Evolutionary conservation across 2,888 invertebrate species (phyloP), one percentile per base, ranked within the genome.

Genomic region (Melolontha melolontha): DNA sequence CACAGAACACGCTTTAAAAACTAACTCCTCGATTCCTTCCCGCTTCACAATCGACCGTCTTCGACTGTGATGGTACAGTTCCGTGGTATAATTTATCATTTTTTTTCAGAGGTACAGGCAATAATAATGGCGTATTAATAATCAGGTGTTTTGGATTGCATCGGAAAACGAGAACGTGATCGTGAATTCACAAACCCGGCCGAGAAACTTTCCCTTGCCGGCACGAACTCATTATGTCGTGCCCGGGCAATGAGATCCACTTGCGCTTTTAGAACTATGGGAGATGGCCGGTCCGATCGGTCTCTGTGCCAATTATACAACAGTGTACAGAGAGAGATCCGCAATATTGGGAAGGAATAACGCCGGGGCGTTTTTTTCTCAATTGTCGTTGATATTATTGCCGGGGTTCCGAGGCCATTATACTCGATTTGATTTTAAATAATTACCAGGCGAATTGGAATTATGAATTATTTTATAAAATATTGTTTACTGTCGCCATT

Each of bases 191-290:
- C 52, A 55, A 41, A 52, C 42, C 16, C 64, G 52, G 68, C 49
- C 34, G 34, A 34, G 40, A 44, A 52, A 69, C 69, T 69, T 69
- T 69, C 69, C 69, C 69, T 69, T 66, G 40, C 51, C 65, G 49
- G 69, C 69, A 69, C 69, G 69, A 69, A 69, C 65, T 66, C 69
- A 69, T 69, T 69, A 69, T 69, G 62, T 69, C 69, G 69, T 69
- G 69, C 69, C 66, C 47, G 59, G 10, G 59, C 59, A 69, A 69
- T 69, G 59, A 69, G 69, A 57, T 59, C 66, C 66, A 57, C 66
- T 49, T 62, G 59, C 59, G 59, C 59, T 62, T 62, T 62, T 62
- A 62, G 6, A 34, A 47, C 59, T 66, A 27, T 42, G 51, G 59
- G 17, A 54, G 68, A 68, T 55, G 55, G 14, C 51, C 47, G 52